Conservation (phyloP, 2,113 vertebrate species). For the Elachura formosa region DNA sequence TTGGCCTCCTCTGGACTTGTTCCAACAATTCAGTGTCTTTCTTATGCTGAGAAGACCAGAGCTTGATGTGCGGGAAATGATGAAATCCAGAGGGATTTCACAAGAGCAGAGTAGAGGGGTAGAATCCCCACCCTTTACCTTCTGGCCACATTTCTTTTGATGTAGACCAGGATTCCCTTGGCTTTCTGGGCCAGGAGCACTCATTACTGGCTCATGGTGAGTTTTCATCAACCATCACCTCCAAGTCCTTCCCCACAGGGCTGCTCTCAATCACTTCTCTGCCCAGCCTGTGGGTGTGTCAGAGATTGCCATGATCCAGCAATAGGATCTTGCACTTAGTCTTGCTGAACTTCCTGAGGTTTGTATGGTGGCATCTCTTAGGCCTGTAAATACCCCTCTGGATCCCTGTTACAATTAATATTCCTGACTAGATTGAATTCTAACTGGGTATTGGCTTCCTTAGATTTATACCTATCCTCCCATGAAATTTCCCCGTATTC, state of each 20-base stretch:
- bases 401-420: not conserved
- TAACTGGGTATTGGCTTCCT: not conserved
- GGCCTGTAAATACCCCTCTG: not conserved
- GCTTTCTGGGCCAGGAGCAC: not conserved
- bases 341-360: not conserved
- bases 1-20: not conserved
- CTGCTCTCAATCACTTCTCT: not conserved
- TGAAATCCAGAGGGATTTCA: accelerated
- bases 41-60: no score
- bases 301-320: not conserved
- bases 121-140: not conserved
- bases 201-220: not conserved
- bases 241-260: not conserved
- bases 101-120: not conserved
- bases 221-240: not conserved
- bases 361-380: not conserved
- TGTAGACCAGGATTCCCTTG: not conserved
- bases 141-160: accelerated
- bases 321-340: not conserved
- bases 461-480: not conserved
- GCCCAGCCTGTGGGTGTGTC: accelerated
- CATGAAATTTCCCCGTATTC: not conserved
- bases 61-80: no score
- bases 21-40: not conserved
- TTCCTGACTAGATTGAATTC: not conserved